phyloP scores from a whole-genome alignment of 2,113 vertebrate species.

The Mixornis gularis region DNA sequence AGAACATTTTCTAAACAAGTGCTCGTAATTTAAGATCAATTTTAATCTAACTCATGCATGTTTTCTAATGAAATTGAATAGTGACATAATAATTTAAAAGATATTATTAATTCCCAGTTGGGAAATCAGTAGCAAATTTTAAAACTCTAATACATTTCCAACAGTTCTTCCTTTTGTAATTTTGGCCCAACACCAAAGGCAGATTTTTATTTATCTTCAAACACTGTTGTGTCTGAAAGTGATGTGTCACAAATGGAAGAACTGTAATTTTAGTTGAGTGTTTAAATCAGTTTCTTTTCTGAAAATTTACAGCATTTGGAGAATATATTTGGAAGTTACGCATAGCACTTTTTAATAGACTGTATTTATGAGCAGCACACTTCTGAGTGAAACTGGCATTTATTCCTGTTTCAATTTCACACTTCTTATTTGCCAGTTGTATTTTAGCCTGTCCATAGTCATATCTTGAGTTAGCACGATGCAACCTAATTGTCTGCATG shows the following conservation, averaged over 20 bases:
- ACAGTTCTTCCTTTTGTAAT: background rate
- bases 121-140: conserved; percentile 12
- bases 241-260: background rate
- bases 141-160: background rate
- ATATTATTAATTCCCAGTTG: conserved; percentile 27
- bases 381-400: background rate
- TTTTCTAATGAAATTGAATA: conserved; percentile 58
- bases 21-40: conserved; percentile 45
- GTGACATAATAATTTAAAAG: conserved; percentile 25
- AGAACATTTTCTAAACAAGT: conserved; percentile 49
- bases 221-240: background rate
- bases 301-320: background rate
- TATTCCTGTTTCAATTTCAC: conserved; percentile 3
- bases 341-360: background rate
- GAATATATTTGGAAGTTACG: background rate
- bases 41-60: conserved; percentile 20
- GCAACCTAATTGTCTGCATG: background rate
- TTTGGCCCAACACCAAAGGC: background rate
- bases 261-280: background rate
- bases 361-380: background rate
- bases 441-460: background rate
- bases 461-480: background rate
- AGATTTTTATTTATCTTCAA: background rate
- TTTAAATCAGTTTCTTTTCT: background rate
- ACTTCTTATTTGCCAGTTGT: conserved; percentile 1